phyloP scores from a whole-genome alignment of 1,140 invertebrate genomes.

The Paralvinella palmiformis region DNA sequence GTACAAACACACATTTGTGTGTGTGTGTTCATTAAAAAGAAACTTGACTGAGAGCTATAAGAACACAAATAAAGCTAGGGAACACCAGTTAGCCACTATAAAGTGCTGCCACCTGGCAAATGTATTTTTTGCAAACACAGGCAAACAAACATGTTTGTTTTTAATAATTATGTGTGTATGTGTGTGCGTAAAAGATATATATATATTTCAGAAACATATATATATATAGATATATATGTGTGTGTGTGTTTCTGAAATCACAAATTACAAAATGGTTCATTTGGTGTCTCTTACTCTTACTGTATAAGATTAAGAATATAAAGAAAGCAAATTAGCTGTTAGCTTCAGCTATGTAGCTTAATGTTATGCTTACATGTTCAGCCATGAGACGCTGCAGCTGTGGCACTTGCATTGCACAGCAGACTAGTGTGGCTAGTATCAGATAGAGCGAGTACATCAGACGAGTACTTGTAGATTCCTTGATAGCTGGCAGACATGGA shows the following conservation, averaged over 20 bases:
- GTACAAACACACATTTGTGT: too few relatives aligned
- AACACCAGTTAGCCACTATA: too few relatives aligned
- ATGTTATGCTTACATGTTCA: conserved; percentile 45
- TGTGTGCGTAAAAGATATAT: not conserved
- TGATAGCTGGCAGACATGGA: conserved; percentile 43
- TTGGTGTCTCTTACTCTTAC: too few relatives aligned
- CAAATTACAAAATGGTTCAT: not conserved
- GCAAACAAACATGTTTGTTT: too few relatives aligned
- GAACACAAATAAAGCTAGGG: too few relatives aligned
- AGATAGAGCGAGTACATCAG: conserved; percentile 51
- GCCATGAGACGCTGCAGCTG: conserved; percentile 43
- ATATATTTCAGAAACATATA: not conserved
- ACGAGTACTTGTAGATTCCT: conserved; percentile 52
- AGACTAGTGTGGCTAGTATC: conserved; percentile 44
- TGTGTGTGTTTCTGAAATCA: not conserved
- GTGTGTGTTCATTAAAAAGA: too few relatives aligned
- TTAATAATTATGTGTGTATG: not conserved
- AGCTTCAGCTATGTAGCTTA: too few relatives aligned
- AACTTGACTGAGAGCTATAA: too few relatives aligned
- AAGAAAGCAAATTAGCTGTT: not conserved
- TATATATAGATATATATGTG: not conserved
- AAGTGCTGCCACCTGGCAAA: too few relatives aligned
- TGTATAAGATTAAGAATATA: not conserved
- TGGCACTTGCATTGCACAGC: conserved; percentile 51
- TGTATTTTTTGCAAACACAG: too few relatives aligned